Evolutionary conservation across 2,888 invertebrate species (phyloP).

Genomic region (Dorcus hopei): DNA sequence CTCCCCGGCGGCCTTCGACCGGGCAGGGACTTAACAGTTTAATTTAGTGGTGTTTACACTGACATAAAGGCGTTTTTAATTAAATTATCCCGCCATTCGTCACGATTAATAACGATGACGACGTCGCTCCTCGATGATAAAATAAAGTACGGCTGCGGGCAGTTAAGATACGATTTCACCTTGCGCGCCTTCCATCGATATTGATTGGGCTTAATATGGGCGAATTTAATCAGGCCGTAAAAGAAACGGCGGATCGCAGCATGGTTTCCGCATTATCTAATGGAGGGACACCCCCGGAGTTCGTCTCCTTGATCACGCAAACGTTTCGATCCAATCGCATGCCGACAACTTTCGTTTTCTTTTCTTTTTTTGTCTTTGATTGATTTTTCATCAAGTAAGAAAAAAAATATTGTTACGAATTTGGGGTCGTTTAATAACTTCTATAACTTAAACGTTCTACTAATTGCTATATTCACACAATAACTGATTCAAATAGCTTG

Average conservation of each 20-base stretch:
- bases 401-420: too few species aligned
- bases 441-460: too few species aligned
- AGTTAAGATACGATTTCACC: neutral
- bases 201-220: neutral
- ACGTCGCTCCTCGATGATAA: too few species aligned
- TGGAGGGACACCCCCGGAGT: neutral
- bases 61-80: conserved; percentile 1
- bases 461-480: too few species aligned
- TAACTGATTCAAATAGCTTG: too few species aligned
- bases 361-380: too few species aligned
- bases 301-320: neutral
- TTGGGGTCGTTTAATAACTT: too few species aligned
- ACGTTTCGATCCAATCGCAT: neutral
- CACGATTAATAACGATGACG: too few species aligned
- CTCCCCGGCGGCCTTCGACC: too few species aligned
- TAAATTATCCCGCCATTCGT: neutral
- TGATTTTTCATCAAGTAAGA: too few species aligned
- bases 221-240: neutral
- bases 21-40: neutral
- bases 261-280: conserved; percentile 1
- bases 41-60: neutral
- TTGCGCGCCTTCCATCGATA: neutral
- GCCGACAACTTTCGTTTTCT: too few species aligned
- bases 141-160: neutral
- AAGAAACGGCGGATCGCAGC: conserved; percentile 1